Evolutionary conservation across 2,113 vertebrate genomes (phyloP), one percentile per base, ranked within the genome.

Genomic region (Phylloscopus whistleri): DNA sequence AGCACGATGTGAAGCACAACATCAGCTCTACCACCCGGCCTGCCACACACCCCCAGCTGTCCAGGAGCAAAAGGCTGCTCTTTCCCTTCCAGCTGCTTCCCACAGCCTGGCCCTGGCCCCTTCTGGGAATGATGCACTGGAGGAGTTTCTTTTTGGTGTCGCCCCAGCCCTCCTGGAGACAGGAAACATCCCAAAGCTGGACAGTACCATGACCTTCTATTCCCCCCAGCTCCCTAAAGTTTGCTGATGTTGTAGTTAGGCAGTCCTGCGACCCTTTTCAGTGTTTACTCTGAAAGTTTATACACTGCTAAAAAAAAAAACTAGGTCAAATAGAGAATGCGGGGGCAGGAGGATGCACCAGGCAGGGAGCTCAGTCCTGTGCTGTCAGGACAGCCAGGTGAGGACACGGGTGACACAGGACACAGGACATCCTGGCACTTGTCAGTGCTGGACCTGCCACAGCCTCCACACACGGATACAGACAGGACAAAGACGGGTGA

Each of bases 381-480:
- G 1, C 56, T 1, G 0, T 2, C 4, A 5, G 91, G 76, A 94
- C 49, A 80, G 37, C 43, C 0, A 0, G 51, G 31, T 0, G 7
- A 3, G 82, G 56, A 49, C 62, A 48, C 0, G 0, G 1, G 8
- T 22, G 35, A 24, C 0, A 0, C 44, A 56, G 58, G 83, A 49
- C 3, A 21, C 43, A 13, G 59, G 39, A 69, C 55, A 44, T 52
- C 70, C 75, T 0, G 0, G 28, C 5, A 14, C 26, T 39, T 4
- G 26, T 33, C 74, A 56, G 43, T 0, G 0, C 58, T 41, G 59
- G 30, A 7, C 12, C 44, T 59, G 58, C 30, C 9, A 6, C 56
- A 35, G 19, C 10, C 44, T 37, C 59, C 77, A 16, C 69, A 39
- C 16, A 1, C 1, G 8, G 49, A 39, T 5, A 37, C 26, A 76